Percentiles rank a stretch among this genome's conserved stretches.
Evolutionary conservation across 2,113 vertebrate species (phyloP).

Genomic region (Gyps fulvus): DNA sequence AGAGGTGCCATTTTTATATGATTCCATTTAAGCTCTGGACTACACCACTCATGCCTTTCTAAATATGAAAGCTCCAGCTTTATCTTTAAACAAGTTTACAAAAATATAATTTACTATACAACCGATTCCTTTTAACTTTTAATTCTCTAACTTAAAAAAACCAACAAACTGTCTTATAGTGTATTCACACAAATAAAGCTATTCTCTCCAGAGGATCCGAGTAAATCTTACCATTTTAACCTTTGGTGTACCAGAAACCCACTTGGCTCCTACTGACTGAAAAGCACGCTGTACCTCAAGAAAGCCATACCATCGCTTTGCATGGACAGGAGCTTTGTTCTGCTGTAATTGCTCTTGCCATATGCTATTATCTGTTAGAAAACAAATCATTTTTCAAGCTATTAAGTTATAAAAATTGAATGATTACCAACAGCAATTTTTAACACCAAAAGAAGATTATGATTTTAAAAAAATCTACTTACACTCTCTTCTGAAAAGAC

Average conservation of each 20-base stretch:
- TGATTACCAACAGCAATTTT: not conserved
- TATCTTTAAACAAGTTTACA: not conserved
- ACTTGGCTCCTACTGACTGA: conserved; percentile 81
- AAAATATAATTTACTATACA: not conserved
- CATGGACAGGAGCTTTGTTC: conserved; percentile 76
- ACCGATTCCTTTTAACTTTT: not conserved
- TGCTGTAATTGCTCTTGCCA: conserved; percentile 79
- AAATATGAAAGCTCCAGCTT: not conserved
- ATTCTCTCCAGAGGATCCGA: not conserved
- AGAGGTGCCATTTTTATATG: not conserved
- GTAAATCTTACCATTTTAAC: conserved; percentile 67
- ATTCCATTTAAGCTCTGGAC: not conserved
- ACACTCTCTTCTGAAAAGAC: not conserved
- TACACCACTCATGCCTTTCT: not conserved
- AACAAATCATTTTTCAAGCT: not conserved
- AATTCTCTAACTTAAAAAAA: not conserved
- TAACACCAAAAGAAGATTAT: not conserved
- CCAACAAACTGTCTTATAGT: not conserved
- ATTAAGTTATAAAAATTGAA: not conserved
- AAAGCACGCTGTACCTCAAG: conserved; percentile 84
- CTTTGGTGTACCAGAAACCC: conserved; percentile 54
- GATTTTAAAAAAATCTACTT: not conserved
- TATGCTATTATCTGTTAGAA: conserved; percentile 70
- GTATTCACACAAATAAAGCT: not conserved
- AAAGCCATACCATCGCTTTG: conserved; percentile 90